A percentile compares a stretch with the other conserved stretches of the same genome.
Evolutionary conservation across 1,140 invertebrate species (phyloP).

Genomic region (Nebria ingens): DNA sequence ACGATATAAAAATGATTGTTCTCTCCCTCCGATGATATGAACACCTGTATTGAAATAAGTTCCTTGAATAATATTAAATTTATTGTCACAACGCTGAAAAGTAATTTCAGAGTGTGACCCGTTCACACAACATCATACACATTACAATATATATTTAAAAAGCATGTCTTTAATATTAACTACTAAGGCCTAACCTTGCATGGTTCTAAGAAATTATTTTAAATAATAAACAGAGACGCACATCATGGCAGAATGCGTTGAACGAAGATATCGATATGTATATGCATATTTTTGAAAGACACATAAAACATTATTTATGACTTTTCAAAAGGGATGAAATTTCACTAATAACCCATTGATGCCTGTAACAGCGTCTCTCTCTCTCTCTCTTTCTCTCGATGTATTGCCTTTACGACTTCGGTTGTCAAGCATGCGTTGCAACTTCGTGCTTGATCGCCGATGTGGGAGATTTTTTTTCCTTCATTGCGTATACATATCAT

Average conservation of each 20-base stretch:
- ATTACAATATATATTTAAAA: conserved; percentile 8
- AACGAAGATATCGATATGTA: not conserved
- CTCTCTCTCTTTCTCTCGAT: no score
- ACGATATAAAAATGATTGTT: no score
- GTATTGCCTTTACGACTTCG: no score
- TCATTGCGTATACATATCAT: no score
- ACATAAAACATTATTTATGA: conserved; percentile 5
- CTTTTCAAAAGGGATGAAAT: conserved; percentile 5
- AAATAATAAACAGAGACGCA: not conserved
- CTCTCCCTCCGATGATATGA: no score
- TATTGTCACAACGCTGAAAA: conserved; percentile 3
- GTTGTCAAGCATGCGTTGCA: no score
- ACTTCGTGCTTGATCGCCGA: no score
- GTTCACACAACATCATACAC: not conserved
- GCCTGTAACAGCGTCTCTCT: not conserved
- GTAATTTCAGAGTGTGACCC: not conserved
- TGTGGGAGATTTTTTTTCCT: no score
- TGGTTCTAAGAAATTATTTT: conserved; percentile 4
- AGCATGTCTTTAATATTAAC: conserved; percentile 5
- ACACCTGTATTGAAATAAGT: not conserved
- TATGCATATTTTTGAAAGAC: not conserved
- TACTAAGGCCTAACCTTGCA: conserved; percentile 3
- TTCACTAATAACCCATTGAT: not conserved
- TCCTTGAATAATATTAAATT: conserved; percentile 7
- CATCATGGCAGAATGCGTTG: not conserved